Evolutionary conservation across 2,888 invertebrate species (phyloP).

Genomic region (Orgyia antiqua): DNA sequence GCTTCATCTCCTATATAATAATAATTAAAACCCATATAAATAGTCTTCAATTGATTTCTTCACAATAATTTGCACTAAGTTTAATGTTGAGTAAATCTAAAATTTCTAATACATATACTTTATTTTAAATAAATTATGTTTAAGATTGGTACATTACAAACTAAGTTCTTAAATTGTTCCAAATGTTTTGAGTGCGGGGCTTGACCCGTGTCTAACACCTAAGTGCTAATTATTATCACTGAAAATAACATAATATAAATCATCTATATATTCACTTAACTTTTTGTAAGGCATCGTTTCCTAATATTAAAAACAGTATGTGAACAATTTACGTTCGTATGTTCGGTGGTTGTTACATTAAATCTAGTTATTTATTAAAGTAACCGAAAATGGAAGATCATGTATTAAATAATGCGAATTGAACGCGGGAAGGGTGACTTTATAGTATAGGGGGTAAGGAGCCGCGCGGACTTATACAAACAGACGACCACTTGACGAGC

Average conservation of each 20-base stretch:
- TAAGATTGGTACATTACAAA: conserved; percentile 76
- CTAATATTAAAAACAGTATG: conserved; percentile 68
- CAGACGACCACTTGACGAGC: conserved; percentile 11
- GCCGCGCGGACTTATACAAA: conserved; percentile 9
- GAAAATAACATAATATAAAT: conserved; percentile 73
- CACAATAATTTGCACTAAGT: conserved; percentile 78
- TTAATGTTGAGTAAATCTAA: conserved; percentile 77
- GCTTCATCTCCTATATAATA: conserved; percentile 72
- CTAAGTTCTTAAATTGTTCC: conserved; percentile 76
- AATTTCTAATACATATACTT: conserved; percentile 77
- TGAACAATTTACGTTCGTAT: conserved; percentile 55
- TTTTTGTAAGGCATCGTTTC: conserved; percentile 73
- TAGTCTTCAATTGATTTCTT: conserved; percentile 73
- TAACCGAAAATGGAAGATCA: conserved; percentile 43
- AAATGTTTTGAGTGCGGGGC: conserved; percentile 59
- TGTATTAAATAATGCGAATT: conserved; percentile 34
- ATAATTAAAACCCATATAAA: conserved; percentile 78
- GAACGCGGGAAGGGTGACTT: conserved; percentile 18
- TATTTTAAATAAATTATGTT: conserved; percentile 75
- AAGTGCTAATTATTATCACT: conserved; percentile 70
- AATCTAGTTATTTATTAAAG: conserved; percentile 52
- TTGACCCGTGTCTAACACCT: conserved; percentile 50
- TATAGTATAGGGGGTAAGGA: conserved; percentile 7
- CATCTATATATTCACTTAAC: conserved; percentile 73
- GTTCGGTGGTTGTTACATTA: conserved; percentile 70